Percentiles rank a stretch among this genome's conserved stretches.
Evolutionary conservation across 2,888 invertebrate species (phyloP).

Genomic region (Hirtodrosophila confusa): DNA sequence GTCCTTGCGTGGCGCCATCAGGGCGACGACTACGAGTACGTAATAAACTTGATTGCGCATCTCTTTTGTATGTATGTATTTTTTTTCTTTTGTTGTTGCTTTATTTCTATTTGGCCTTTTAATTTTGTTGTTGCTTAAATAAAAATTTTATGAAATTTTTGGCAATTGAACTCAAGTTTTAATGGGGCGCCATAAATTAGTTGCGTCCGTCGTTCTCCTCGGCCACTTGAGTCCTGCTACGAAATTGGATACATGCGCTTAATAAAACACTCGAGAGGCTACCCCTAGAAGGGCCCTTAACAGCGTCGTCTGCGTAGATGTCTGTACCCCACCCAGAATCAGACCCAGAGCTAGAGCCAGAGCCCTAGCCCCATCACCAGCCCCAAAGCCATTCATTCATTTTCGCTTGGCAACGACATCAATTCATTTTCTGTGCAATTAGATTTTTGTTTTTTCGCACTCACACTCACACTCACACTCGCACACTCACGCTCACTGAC

Average conservation of each 20-base stretch:
- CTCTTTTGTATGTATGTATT: conserved; percentile 41
- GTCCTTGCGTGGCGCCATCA: conserved; percentile 55
- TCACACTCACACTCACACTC: conserved; percentile 20
- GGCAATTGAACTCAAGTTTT: conserved; percentile 80
- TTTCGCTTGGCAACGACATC: conserved; percentile 78
- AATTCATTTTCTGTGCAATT: conserved; percentile 78
- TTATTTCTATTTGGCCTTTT: conserved; percentile 29
- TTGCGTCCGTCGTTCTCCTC: conserved; percentile 43
- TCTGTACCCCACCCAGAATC: conserved; percentile 16
- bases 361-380: conserved; percentile 18
- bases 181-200: conserved; percentile 78
- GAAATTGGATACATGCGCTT: conserved; percentile 79
- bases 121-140: conserved; percentile 58
- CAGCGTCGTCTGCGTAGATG: conserved; percentile 32
- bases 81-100: conserved; percentile 15
- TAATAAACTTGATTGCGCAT: conserved; percentile 80
- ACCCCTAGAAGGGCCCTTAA: conserved; percentile 24
- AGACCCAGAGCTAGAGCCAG: neutral
- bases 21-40: conserved; percentile 65
- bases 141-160: conserved; percentile 79
- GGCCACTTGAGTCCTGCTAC: conserved; percentile 70
- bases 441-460: conserved; percentile 68
- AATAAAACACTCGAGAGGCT: conserved; percentile 77
- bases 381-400: conserved; percentile 56
- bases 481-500: conserved; percentile 5